Conservation (phyloP, 2,888 invertebrate genomes). For the Drosophila diplacantha region DNA sequence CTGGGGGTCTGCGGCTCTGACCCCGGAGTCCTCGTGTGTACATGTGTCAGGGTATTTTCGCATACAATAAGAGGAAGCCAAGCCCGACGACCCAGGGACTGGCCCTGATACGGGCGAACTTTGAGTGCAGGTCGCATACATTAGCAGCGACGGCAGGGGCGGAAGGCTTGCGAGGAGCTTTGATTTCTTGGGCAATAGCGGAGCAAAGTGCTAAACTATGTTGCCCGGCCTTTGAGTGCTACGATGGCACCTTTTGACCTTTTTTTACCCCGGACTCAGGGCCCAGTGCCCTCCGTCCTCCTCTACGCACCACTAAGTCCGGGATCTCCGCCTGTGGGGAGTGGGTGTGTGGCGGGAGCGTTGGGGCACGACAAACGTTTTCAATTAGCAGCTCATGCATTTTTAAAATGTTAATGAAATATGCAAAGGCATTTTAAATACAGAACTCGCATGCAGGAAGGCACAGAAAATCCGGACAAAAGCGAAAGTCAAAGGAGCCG, state of each 20-base stretch:
- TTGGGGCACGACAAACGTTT: constrained; percentile 73
- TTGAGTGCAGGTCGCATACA: constrained; percentile 67
- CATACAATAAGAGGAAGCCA: constrained; percentile 52
- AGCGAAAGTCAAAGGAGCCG: constrained; percentile 57
- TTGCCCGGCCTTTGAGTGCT: constrained; percentile 71
- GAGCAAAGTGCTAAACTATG: constrained; percentile 75
- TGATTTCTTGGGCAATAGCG: constrained; percentile 62
- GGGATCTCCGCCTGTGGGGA: constrained; percentile 10
- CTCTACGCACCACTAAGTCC: constrained; percentile 50
- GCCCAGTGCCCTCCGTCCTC: not conserved
- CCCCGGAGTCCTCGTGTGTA: constrained; percentile 25
- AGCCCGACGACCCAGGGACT: constrained; percentile 33
- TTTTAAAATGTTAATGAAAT: constrained; percentile 71
- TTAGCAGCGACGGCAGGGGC: constrained; percentile 15
- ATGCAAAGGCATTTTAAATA: constrained; percentile 68
- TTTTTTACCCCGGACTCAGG: constrained; percentile 25
- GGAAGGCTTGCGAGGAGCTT: constrained; percentile 47
- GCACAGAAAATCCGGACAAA: constrained; percentile 34
- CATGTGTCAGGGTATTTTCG: constrained; percentile 57
- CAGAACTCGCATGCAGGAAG: constrained; percentile 34
- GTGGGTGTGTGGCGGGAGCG: constrained; percentile 43
- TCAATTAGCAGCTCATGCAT: constrained; percentile 77
- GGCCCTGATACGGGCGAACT: constrained; percentile 59
- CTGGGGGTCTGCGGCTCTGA: constrained; percentile 13
- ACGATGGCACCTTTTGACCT: constrained; percentile 62